Evolutionary conservation across 2,888 invertebrate species (phyloP).

Genomic region (Drosophila affinis): DNA sequence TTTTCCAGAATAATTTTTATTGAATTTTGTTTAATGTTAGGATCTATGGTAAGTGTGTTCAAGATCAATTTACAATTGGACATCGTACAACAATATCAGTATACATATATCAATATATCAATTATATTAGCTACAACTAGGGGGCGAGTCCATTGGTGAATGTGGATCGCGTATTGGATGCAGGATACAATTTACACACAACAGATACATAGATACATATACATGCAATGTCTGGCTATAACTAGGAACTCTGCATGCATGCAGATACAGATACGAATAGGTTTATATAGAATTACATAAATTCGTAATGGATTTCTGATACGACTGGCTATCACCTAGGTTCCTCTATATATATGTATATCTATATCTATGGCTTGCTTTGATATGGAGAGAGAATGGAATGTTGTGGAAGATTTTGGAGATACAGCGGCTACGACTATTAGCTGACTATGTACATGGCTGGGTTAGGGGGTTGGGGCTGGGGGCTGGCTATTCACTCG

Average conservation of each 20-base stretch:
- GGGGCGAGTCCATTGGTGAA: slow-evolving; percentile 13
- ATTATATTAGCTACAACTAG: slow-evolving; percentile 35
- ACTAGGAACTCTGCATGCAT: slow-evolving; percentile 52
- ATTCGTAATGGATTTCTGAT: slow-evolving; percentile 74
- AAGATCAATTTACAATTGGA: slow-evolving; percentile 78
- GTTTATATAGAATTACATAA: slow-evolving; percentile 50
- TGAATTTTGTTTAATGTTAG: slow-evolving; percentile 50
- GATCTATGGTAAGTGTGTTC: slow-evolving; percentile 50
- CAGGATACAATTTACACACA: slow-evolving; percentile 20
- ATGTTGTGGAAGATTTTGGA: slow-evolving; percentile 61
- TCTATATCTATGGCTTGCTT: slow-evolving; percentile 33
- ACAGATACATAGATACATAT: slow-evolving; percentile 9
- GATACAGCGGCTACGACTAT: slow-evolving; percentile 3
- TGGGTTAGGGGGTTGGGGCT: not conserved
- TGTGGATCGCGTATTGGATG: slow-evolving; percentile 1
- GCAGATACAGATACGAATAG: slow-evolving; percentile 41
- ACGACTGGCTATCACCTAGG: slow-evolving; percentile 54
- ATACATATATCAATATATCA: slow-evolving; percentile 32
- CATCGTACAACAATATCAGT: slow-evolving; percentile 75
- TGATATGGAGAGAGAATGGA: slow-evolving; percentile 67
- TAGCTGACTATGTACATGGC: slow-evolving; percentile 39
- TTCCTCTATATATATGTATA: slow-evolving; percentile 5
- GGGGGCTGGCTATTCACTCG: slow-evolving; percentile 67
- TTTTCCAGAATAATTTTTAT: slow-evolving; percentile 66
- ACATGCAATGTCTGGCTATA: not conserved